Evolutionary conservation across 2,113 vertebrate species (phyloP), one percentile per base, ranked within the genome.

Genomic region (Phylloscopus trochilus): DNA sequence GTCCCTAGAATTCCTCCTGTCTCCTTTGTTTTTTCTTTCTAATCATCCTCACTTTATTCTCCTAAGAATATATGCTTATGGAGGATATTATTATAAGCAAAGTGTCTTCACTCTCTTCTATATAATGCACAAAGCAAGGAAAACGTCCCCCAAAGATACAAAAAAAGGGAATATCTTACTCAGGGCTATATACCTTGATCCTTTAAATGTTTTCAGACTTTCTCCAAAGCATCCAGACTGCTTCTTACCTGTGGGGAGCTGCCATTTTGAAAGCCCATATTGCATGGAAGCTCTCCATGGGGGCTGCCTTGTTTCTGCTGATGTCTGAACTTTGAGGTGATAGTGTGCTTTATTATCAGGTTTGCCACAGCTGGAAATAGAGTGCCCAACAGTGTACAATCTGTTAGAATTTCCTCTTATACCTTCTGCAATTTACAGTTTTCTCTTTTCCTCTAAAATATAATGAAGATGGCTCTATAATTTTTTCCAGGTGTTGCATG

Each of bases 281-380:
- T 91, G 72, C 85, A 33, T 70, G 80, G 90, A 88, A 91, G 78
- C 66, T 93, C 93, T 96, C 91, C 52, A 10, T 64, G 55, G 92
- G 94, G 83, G 72, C 81, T 94, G 80, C 72, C 92, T 94, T 94
- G 24, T 90, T 96, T 96, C 87, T 96, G 94, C 94, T 93, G 92
- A 77, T 95, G 92, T 83, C 81, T 96, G 83, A 83, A 88, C 92
- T 96, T 88, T 0, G 81, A 83, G 82, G 76, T 73, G 89, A 89
- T 96, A 84, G 82, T 93, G 62, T 96, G 70, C 93, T 97, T 96
- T 92, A 93, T 97, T 96, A 94, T 56, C 86, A 92, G 79, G 81
- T 90, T 95, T 93, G 46, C 59, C 97, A 81, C 95, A 90, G 83
- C 84, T 95, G 92, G 91, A 95, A 95, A 84, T 74, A 93, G 83